Conservation (phyloP, 2,797 vertebrate genomes). For the Sorex maritimensis region DNA sequence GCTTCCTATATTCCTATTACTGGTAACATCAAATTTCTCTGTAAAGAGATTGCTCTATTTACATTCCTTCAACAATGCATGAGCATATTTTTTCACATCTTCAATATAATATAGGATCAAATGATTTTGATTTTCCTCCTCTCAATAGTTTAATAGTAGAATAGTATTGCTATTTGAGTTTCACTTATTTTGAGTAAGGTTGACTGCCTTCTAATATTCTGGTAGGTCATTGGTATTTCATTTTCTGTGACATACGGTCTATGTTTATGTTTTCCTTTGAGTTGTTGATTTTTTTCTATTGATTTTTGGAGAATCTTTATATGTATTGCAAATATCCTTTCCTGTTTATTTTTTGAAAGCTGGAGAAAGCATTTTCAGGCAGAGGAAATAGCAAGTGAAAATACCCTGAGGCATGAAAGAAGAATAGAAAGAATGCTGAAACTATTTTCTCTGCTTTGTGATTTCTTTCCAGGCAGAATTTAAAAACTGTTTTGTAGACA, state of each 20-base stretch:
- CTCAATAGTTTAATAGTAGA: constrained; percentile 31
- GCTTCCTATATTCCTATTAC: background rate
- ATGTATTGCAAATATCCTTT: constrained; percentile 23
- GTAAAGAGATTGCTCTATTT: constrained; percentile 12
- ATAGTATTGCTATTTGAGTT: constrained; percentile 27
- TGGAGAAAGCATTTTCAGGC: constrained; percentile 18
- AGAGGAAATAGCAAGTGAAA: constrained; percentile 20
- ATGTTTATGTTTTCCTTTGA: constrained; percentile 34
- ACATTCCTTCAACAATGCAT: background rate
- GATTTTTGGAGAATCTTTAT: constrained; percentile 45
- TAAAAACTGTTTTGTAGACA: constrained; percentile 17
- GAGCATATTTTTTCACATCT: constrained; percentile 30
- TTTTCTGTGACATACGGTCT: constrained; percentile 48
- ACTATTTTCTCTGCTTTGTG: constrained; percentile 15
- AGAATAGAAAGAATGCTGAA: background rate
- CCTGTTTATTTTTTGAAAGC: constrained; percentile 9
- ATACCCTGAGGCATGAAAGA: background rate
- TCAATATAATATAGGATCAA: background rate
- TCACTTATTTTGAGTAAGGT: constrained; percentile 45
- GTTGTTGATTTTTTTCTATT: constrained; percentile 55
- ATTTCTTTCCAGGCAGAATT: constrained; percentile 60
- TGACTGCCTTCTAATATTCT: constrained; percentile 12
- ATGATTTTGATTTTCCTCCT: constrained; percentile 36
- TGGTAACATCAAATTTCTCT: constrained; percentile 33
- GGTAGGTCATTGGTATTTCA: constrained; percentile 41